phyloP scores from a whole-genome alignment of 1,140 invertebrate species.

The Hetaerina americana region DNA sequence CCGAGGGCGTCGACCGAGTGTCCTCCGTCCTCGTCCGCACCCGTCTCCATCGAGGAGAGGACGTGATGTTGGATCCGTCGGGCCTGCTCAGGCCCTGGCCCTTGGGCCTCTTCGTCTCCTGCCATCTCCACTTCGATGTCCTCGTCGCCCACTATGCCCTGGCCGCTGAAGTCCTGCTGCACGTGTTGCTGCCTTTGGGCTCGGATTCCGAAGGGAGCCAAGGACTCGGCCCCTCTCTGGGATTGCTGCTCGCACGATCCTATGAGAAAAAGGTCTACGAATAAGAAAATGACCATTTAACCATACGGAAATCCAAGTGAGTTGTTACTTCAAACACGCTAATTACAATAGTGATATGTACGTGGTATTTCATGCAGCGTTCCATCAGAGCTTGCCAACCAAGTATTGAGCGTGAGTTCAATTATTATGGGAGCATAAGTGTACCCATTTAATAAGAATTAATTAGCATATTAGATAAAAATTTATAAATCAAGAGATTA shows the following conservation, averaged over 20 bases:
- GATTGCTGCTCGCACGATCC: background rate
- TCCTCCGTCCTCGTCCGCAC: background rate
- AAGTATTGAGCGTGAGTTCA: no score
- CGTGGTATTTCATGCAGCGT: no score
- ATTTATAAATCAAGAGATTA: no score
- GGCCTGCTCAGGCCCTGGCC: background rate
- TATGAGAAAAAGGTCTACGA: no score
- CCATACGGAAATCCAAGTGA: no score
- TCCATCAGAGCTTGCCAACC: no score
- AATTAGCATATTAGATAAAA: no score
- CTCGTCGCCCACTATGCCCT: background rate
- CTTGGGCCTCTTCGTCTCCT: background rate
- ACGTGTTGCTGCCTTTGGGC: conserved; percentile 3
- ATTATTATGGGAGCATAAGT: no score
- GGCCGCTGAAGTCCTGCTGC: background rate
- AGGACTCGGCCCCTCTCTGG: background rate
- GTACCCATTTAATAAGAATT: no score
- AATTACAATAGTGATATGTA: no score
- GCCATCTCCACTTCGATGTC: background rate
- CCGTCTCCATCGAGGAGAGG: conserved; percentile 7
- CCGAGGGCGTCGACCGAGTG: conserved; percentile 7
- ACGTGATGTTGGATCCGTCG: background rate
- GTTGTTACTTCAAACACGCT: no score
- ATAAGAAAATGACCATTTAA: no score
- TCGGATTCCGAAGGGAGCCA: conserved; percentile 1